Base-by-base conservation (phyloP, 2,888 invertebrate genomes). In the Dicycla oo region DNA sequence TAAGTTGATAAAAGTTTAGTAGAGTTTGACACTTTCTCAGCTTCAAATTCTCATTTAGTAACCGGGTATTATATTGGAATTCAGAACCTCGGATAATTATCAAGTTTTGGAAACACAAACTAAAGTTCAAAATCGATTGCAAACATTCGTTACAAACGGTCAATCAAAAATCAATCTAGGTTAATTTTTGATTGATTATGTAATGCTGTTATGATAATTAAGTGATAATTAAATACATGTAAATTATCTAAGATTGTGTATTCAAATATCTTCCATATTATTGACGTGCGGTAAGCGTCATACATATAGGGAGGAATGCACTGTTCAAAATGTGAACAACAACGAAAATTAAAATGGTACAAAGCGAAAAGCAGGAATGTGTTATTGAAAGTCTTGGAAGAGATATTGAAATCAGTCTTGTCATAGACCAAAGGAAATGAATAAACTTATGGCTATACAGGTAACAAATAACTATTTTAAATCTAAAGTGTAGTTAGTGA, bases 391-490 rank as follows among this genome's bases (percentile, higher is more conserved):
- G 18, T 11, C 26, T 56, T 57, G 30, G 47, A 73, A 34, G 18
- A 63, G 20, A 15, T 10, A 38, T 18, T 51, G 13, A 51, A 63
- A 23, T 18, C 18, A 53, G 30, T 23, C 13, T 40, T 40, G 18
- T 43, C 20, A 23, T 11, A 8, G 10, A 26, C 23, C 43, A 38
- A 69, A 20, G 72, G 26, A 56, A 47, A 73, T 49, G 0, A 30
- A 40, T 53, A 13, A 20, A 20, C 8, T 13, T 15, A 40, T 40
- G 13, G 18, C 20, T 10, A 18, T 45, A 38, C 65, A 73, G 74
- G 74, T 73, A 73, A 73, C 13, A 26, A 49, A n/a, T 34, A 11
- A 38, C 13, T 43, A n/a, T 73, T 62, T 73, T 10, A n/a, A 38
- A 45, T n/a, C 6, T 45, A 26, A 34, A 43, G 23, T 26, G 56